These are phyloP conservation scores for Mormyrops attenuatus DNA, from an alignment of 2,797 vertebrate genomes.

Conservation along the genomic window DNA sequence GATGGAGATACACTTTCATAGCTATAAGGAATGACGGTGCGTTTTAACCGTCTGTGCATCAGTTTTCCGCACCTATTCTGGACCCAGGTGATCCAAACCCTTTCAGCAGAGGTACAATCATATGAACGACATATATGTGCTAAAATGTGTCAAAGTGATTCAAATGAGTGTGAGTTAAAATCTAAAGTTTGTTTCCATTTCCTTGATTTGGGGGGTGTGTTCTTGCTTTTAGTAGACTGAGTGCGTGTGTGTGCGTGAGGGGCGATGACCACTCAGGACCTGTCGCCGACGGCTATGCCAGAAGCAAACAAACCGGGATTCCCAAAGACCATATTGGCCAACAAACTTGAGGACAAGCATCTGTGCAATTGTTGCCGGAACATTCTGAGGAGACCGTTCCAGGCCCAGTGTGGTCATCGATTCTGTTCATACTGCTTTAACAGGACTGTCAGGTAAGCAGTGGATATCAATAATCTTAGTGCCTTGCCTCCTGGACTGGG, in stretches of 20 bases:
- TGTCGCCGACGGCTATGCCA: slow-evolving; percentile 76
- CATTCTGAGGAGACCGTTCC: slow-evolving; percentile 77
- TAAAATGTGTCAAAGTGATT: neutral
- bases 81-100: neutral
- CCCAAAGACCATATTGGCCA: slow-evolving; percentile 80
- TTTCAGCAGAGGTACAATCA: neutral
- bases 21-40: neutral
- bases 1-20: neutral
- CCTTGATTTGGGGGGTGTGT: neutral
- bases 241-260: slow-evolving; percentile 46
- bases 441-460: slow-evolving; percentile 76
- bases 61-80: neutral
- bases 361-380: slow-evolving; percentile 83
- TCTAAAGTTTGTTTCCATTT: neutral
- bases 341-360: slow-evolving; percentile 85
- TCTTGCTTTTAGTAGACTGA: neutral
- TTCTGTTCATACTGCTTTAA: slow-evolving; percentile 84
- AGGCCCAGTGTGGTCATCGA: slow-evolving; percentile 89
- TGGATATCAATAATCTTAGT: neutral
- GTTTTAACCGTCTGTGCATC: neutral
- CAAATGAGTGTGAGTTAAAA: neutral
- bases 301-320: slow-evolving; percentile 81
- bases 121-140: neutral
- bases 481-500: neutral
- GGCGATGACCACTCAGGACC: slow-evolving; percentile 75